These are phyloP conservation scores for Glandiceps talaboti DNA, from an alignment of 53 echinoderm and acorn worm species.

Conservation along the genomic window DNA sequence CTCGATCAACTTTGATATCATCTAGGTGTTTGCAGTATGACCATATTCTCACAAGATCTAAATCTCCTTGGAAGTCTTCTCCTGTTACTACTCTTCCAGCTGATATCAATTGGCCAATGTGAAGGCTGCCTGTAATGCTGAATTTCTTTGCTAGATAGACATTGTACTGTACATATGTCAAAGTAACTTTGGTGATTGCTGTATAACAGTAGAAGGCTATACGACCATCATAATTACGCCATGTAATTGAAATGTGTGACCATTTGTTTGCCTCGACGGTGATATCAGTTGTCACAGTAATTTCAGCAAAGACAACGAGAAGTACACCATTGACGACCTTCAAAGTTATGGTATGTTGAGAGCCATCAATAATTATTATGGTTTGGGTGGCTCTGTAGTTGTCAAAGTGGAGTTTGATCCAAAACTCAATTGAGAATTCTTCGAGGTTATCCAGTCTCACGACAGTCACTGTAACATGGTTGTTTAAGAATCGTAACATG, in stretches of 20 bases:
- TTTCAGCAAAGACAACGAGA: conserved; percentile 12
- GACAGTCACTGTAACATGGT: conserved; percentile 23
- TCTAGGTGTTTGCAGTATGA: conserved; percentile 15
- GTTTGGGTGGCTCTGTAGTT: conserved; percentile 27
- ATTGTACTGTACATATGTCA: conserved; percentile 23
- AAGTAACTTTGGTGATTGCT: conserved; percentile 8
- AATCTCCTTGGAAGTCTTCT: conserved; percentile 22
- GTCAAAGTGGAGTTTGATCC: conserved; percentile 23
- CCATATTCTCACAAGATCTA: conserved; percentile 33
- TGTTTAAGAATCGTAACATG: conserved; percentile 33
- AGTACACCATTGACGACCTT: conserved; percentile 16
- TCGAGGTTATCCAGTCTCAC: conserved; percentile 22
- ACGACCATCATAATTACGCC: conserved; percentile 65
- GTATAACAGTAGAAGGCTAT: conserved; percentile 32
- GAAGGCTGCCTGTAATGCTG: conserved; percentile 17
- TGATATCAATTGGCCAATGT: conserved; percentile 21
- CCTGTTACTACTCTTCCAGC: neutral
- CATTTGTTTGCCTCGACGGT: conserved; percentile 18
- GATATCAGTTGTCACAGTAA: conserved; percentile 24
- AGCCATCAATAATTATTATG: conserved; percentile 26
- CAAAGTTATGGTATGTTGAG: conserved; percentile 15
- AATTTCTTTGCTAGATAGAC: conserved; percentile 18
- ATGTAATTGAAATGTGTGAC: conserved; percentile 40
- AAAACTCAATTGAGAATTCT: conserved; percentile 44
- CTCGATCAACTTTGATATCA: conserved; percentile 5